Base-by-base conservation (phyloP, 2,888 invertebrate species). In the Bellardia pandia region DNA sequence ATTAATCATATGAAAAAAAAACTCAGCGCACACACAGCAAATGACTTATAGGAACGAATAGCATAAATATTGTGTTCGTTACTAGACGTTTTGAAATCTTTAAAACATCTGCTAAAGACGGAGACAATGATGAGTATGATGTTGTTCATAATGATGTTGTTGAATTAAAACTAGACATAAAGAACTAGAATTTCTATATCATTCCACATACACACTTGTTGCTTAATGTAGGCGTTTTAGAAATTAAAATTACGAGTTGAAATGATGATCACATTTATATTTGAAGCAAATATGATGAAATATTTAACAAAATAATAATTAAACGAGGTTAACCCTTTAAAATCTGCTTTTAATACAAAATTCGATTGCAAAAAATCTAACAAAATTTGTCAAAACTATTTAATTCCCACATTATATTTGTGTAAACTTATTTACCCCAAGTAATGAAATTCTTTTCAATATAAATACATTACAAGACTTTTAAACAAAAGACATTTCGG, bases 181-280 rank as follows among this genome's bases (percentile, higher is more conserved):
- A 85, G 75, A 79, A 85, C 75, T 79, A 85, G 56, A 75, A 79
- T 3, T 60, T 42, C 5, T 42, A 3, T 30, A 66, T 68, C 7
- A 45, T 77, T 66, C 40, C 37, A 56, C 7, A n/a, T 45, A 40
- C 14, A 74, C 79, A 79, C 85, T 85, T 85, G 85, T 85, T 85
- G 75, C 69, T 75, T 60, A 79, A 66, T 85, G 85, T 80, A 68
- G 85, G 85, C 85, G 85, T 85, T 48, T 3, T 51, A 30, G 9
- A 37, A 71, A 53, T 71, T 62, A 62, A 6, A 33, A 23, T 66
- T 23, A 33, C 37, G 8, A 23, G 37, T 16, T 40, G 23, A 40
- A 68, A 30, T n/a, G 37, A 83, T 71, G 69, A 83, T 77, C 53
- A 33, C 62, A 71, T 77, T 42, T 40, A 53, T 53, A 69, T 30